Evolutionary conservation across 2,888 invertebrate species (phyloP).

Genomic region (Mesorhabditis sp.): DNA sequence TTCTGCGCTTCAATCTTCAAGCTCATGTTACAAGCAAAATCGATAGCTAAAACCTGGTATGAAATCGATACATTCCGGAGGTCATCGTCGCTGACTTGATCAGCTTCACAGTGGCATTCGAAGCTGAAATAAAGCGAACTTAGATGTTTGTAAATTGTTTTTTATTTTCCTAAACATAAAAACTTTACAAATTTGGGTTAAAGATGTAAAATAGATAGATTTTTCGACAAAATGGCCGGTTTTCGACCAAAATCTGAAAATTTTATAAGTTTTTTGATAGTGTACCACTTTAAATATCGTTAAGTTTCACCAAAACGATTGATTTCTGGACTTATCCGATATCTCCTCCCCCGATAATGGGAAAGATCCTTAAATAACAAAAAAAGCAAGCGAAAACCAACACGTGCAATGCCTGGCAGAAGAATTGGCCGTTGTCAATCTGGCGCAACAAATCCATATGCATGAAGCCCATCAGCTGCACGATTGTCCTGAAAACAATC

Average conservation of each 20-base stretch:
- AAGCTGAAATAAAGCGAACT: slow-evolving; percentile 14
- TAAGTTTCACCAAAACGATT: too few relatives aligned
- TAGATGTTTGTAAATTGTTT: not conserved
- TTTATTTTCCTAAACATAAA: too few relatives aligned
- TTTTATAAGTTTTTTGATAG: too few relatives aligned
- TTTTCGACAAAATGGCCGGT: too few relatives aligned
- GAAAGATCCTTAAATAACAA: not conserved
- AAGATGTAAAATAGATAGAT: too few relatives aligned
- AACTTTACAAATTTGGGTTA: not conserved
- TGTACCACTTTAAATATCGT: too few relatives aligned
- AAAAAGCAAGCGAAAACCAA: slow-evolving; percentile 11
- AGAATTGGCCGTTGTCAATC: slow-evolving; percentile 30
- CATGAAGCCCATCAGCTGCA: slow-evolving; percentile 36
- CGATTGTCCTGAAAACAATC: slow-evolving; percentile 31
- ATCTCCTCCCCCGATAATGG: not conserved
- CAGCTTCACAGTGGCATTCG: slow-evolving; percentile 37
- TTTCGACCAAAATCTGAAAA: too few relatives aligned
- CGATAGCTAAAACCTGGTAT: not conserved
- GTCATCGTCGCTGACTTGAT: slow-evolving; percentile 29
- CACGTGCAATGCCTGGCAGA: slow-evolving; percentile 31
- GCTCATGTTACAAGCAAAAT: not conserved
- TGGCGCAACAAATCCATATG: slow-evolving; percentile 35
- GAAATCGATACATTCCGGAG: slow-evolving; percentile 20
- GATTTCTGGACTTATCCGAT: too few relatives aligned
- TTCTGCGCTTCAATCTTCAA: slow-evolving; percentile 24